A percentile compares a stretch with the other conserved stretches of the same genome.
Evolutionary conservation across 2,113 vertebrate species (phyloP).

Genomic region (Mastomys coucha): DNA sequence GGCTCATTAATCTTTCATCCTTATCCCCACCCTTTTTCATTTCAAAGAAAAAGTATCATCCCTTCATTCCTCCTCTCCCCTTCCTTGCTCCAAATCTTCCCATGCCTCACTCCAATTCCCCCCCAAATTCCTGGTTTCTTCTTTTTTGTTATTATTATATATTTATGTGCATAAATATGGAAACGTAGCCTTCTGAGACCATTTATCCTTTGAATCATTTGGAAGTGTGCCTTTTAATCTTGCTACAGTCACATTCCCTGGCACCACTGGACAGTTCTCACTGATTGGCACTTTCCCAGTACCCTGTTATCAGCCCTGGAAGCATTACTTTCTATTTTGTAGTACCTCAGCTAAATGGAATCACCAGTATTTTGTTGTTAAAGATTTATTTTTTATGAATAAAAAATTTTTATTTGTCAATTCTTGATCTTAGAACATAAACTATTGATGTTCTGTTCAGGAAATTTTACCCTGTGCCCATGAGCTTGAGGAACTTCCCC

Average conservation of each 20-base stretch:
- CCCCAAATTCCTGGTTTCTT: background rate
- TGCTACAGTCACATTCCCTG: background rate
- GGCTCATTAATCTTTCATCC: too few species aligned
- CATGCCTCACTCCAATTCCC: background rate
- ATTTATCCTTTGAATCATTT: background rate
- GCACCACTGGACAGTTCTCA: too few species aligned
- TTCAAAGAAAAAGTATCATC: background rate
- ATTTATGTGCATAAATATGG: background rate
- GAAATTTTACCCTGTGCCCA: too few species aligned
- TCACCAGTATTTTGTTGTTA: background rate
- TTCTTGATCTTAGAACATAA: too few species aligned
- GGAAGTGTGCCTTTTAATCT: background rate
- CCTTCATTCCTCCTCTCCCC: background rate
- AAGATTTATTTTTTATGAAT: background rate
- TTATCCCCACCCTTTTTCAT: background rate
- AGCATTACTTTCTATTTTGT: background rate
- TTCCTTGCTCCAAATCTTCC: background rate
- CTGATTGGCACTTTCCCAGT: background rate
- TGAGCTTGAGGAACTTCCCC: too few species aligned
- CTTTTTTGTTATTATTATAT: background rate
- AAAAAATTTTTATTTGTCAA: too few species aligned
- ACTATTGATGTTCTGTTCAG: too few species aligned
- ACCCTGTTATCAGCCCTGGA: background rate
- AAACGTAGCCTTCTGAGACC: background rate
- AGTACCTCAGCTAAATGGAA: background rate